Base-by-base conservation (phyloP, 1,140 invertebrate genomes). In the Papilio glaucus region DNA sequence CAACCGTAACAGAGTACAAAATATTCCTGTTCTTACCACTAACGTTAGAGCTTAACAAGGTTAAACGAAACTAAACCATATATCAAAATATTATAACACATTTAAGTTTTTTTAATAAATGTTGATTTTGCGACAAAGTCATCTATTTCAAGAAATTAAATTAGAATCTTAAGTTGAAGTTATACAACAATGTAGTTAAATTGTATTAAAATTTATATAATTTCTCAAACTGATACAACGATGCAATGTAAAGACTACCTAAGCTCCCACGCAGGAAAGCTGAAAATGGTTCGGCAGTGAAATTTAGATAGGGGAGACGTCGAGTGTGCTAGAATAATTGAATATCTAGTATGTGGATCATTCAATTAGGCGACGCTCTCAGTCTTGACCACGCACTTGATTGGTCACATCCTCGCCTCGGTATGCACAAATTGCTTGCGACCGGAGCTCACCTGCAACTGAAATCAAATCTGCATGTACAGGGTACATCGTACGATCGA, bases 271-370 rank as follows among this genome's bases (percentile, higher is more conserved):
- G 12, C 21, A 24, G 10, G 24, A 67, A 13, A 13, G 63, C 42
- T 8, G 37, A 29, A 67, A 42, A 26, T 42, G 21, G 18, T 24
- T 67, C 26, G 24, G 12, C 18, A 15, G 13, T 1, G 1, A 33
- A n/a, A 69, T 65, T 49, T 6, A 33, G 24, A 49, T 53, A 69
- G 67, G 67, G 67, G 29, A 6, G 67, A 69, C 67, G 45, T 42
- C 3, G 67, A 29, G 29, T 49, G 24, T 45, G 29, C 41, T 24
- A 33, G 67, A 53, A 69, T 69, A 69, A 69, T 69, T 49, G 67
- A 24, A 69, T 33, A 69, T 69, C 67, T 69, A 69, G 24, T 38
- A 69, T 69, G 67, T 69, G 45, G 67, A 69, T 69, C 67, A 69
- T 69, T 69, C 67, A 69, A 69, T 69, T 69, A 69, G 67, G 24